These are phyloP conservation scores for Drosophila colorata DNA, from an alignment of 2,888 invertebrate species.

Conservation along the genomic window DNA sequence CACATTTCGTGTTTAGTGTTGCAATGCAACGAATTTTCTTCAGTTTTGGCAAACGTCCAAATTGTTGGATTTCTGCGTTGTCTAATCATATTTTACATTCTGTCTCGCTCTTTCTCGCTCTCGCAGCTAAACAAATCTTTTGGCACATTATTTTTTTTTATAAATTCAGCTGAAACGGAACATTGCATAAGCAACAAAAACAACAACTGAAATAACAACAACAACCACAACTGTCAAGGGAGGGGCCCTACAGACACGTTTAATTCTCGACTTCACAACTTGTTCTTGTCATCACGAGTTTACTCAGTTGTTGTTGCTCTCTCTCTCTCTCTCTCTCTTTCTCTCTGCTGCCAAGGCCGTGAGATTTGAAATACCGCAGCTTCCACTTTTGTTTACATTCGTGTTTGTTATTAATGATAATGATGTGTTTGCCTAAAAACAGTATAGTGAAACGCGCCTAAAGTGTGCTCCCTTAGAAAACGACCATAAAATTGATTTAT, in stretches of 20 bases:
- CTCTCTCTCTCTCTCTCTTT: neutral
- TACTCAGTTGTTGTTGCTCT: slow-evolving; percentile 35
- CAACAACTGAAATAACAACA: slow-evolving; percentile 20
- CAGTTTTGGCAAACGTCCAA: slow-evolving; percentile 63
- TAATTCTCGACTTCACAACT: slow-evolving; percentile 16
- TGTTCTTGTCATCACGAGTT: slow-evolving; percentile 32
- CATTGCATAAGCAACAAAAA: slow-evolving; percentile 62
- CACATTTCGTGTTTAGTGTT: slow-evolving; percentile 21
- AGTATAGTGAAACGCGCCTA: slow-evolving; percentile 25
- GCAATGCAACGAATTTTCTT: slow-evolving; percentile 43
- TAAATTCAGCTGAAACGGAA: slow-evolving; percentile 12
- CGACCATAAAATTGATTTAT: no score
- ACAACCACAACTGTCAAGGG: slow-evolving; percentile 2
- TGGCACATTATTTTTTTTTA: slow-evolving; percentile 23
- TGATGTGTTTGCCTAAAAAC: slow-evolving; percentile 38
- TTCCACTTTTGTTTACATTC: slow-evolving; percentile 71
- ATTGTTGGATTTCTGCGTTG: slow-evolving; percentile 41
- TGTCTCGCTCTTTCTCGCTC: slow-evolving; percentile 29
- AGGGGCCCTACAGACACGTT: slow-evolving; percentile 12
- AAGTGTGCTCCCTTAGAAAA: neutral
- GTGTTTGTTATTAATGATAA: slow-evolving; percentile 53
- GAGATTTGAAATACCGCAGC: slow-evolving; percentile 58
- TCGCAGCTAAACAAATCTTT: slow-evolving; percentile 32
- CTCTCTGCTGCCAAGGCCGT: slow-evolving; percentile 55
- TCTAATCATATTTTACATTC: slow-evolving; percentile 49